Base-by-base conservation (phyloP, 2,797 vertebrate species). In the Rhinogobio ventralis region DNA sequence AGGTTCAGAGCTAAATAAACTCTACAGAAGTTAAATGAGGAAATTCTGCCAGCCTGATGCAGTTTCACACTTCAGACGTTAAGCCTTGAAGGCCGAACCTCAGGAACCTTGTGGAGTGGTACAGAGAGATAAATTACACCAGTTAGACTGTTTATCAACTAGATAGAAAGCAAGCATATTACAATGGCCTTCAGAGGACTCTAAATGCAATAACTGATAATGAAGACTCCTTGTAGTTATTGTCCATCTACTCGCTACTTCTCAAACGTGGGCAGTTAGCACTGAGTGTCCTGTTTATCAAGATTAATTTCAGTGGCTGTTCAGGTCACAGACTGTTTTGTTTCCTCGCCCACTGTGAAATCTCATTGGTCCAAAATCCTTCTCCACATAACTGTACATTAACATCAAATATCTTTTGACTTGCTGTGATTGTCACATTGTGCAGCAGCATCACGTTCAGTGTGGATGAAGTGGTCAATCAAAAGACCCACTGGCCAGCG, bases 1-100 rank as follows among this genome's bases (percentile, higher is more conserved):
- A n/a, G 75, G 66, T 73, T 69, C 28, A 57, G 77, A 72, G 36
- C 62, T 81, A 84, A 81, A 84, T 49, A 86, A 87, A 68, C 28
- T 55, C 57, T 45, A 11, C 17, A 51, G 33, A 81, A 84, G 73
- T 84, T 76, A 84, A 84, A 75, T 83, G 15, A 28, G 39, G n/a
- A 69, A 51, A 81, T 66, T 69, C 42, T 71, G 75, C 45, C 80
- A 82, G 23, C 64, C 46, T 75, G 53, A 77, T 55, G 53, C 39
- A 60, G 77, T 46, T 60, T 80, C 55, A 62, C 62, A 75, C 49
- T 67, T 53, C 5, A 57, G 57, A 72, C 11, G 5, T 33, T 7
- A 67, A 80, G 25, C 67, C 81, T 79, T 15, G 13, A 84, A 57
- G 62, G 62, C 69, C 33, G 4, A 60, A 80, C 75, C 66, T 19